These are phyloP conservation scores for Varanus salvator DNA, from an alignment of 2,113 vertebrate genomes.

Conservation along the genomic window DNA sequence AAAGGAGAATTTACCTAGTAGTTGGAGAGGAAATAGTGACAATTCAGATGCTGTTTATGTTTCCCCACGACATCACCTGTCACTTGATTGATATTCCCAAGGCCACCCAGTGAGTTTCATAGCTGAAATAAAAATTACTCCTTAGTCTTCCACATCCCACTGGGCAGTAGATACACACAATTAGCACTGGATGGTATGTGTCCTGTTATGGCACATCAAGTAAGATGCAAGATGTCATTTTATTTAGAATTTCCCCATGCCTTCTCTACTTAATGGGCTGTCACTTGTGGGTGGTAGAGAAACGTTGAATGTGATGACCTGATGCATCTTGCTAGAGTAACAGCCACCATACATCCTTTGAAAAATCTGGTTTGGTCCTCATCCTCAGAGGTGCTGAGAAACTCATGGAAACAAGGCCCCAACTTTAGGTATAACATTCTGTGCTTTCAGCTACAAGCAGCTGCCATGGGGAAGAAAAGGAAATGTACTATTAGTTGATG, in stretches of 20 bases:
- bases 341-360: not conserved
- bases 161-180: not conserved
- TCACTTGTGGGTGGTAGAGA: not conserved
- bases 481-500: not conserved
- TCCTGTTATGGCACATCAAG: constrained; percentile 3
- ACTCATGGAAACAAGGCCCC: not conserved
- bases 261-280: not conserved
- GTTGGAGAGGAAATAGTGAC: not conserved
- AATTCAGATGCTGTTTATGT: not conserved
- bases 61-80: not conserved
- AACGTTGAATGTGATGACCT: not conserved
- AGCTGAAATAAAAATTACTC: not conserved
- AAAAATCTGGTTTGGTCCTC: not conserved
- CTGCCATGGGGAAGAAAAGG: not conserved
- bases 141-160: not conserved
- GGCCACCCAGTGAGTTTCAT: constrained; percentile 3
- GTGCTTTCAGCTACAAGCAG: not conserved
- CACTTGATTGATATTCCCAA: not conserved
- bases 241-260: not conserved
- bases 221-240: not conserved
- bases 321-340: not conserved
- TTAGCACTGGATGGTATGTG: not conserved
- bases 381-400: not conserved
- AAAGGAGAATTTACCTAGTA: no score
- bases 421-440: not conserved